Evolutionary conservation across 2,113 vertebrate species (phyloP).

Genomic region (Piaya cayana): DNA sequence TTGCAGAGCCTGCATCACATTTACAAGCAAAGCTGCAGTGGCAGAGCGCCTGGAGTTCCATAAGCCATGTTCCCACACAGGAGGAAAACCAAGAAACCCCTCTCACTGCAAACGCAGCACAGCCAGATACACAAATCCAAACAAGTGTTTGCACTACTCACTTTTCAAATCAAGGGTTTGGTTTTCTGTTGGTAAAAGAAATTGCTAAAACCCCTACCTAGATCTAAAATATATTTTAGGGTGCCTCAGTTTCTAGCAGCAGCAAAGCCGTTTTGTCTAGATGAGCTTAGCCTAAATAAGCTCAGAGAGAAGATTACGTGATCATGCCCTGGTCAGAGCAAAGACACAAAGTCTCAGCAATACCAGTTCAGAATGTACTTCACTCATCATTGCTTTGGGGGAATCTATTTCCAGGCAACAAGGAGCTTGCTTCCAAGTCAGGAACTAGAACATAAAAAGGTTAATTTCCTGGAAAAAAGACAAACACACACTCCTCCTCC

Average conservation of each 20-base stretch:
- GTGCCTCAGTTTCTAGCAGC: neutral
- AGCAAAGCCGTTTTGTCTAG: neutral
- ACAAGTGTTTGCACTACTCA: neutral
- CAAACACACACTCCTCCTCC: neutral
- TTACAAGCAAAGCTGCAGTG: neutral
- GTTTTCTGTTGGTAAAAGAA: neutral
- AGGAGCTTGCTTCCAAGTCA: neutral
- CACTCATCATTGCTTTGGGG: conserved; percentile 77
- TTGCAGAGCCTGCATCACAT: neutral
- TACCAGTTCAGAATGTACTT: conserved; percentile 84
- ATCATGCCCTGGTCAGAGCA: conserved; percentile 82
- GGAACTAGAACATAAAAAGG: neutral
- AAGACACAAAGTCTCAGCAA: conserved; percentile 45
- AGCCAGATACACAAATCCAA: neutral
- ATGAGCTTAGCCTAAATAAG: conserved; percentile 29
- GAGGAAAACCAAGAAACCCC: neutral
- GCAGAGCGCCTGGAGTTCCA: neutral
- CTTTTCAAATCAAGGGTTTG: neutral
- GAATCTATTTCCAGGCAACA: neutral
- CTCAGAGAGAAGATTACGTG: conserved; percentile 85
- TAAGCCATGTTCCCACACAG: accelerated
- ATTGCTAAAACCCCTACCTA: neutral
- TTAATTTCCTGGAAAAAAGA: neutral
- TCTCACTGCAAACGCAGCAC: neutral
- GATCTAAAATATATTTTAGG: neutral